These are phyloP conservation scores for Platypus cylindrus DNA, from an alignment of 2,888 invertebrate genomes.

Conservation along the genomic window DNA sequence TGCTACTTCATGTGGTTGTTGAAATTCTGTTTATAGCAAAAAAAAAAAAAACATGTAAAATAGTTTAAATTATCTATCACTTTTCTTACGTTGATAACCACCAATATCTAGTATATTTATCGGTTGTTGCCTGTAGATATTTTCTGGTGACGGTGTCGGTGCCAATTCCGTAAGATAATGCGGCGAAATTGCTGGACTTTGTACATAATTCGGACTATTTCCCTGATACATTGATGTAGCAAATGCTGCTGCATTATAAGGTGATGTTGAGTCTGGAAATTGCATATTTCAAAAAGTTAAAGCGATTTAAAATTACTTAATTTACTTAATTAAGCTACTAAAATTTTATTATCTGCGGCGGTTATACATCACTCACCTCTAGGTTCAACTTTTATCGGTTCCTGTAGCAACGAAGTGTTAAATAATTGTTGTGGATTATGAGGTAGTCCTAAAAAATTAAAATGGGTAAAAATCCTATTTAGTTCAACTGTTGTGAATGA, in stretches of 20 bases:
- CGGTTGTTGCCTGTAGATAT: constrained; percentile 9
- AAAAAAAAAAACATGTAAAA: not conserved
- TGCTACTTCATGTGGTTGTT: constrained; percentile 4
- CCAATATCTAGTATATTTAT: constrained; percentile 2
- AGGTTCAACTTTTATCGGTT: constrained; percentile 32
- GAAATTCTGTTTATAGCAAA: constrained; percentile 7
- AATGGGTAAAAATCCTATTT: constrained; percentile 1
- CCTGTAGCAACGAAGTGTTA: constrained; percentile 16
- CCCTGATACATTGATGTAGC: constrained; percentile 8
- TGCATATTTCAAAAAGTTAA: no score
- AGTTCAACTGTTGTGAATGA: no score
- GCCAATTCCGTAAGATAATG: constrained; percentile 8
- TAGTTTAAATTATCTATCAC: not conserved
- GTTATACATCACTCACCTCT: constrained; percentile 24
- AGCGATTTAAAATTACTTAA: no score
- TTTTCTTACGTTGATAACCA: constrained; percentile 9
- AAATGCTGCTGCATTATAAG: constrained; percentile 10
- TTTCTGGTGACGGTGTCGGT: constrained; percentile 13
- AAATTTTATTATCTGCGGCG: not conserved
- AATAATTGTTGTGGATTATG: constrained; percentile 18
- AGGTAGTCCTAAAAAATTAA: constrained; percentile 11
- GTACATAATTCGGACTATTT: constrained; percentile 8
- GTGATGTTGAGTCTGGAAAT: constrained; percentile 16
- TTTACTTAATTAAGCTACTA: not conserved
- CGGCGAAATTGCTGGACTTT: constrained; percentile 10